phyloP scores from a whole-genome alignment of 2,888 invertebrate genomes.

The Ophraella communa region DNA sequence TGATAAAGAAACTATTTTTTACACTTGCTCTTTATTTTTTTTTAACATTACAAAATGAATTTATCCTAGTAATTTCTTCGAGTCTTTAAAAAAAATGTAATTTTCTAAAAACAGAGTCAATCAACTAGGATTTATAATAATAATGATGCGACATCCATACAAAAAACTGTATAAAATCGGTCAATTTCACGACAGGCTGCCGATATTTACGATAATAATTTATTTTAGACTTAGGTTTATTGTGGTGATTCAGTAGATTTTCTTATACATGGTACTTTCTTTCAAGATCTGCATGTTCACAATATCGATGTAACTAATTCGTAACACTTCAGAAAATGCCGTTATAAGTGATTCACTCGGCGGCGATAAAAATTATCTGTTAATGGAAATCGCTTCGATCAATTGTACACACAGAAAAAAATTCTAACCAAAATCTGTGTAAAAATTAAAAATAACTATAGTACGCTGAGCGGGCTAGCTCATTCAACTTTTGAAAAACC shows the following conservation, averaged over 20 bases:
- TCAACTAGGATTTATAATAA: conserved; percentile 17
- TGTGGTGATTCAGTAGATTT: conserved; percentile 6
- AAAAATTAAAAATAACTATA: too few species aligned
- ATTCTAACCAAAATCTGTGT: too few species aligned
- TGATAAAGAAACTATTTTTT: too few species aligned
- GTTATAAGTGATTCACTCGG: conserved; percentile 11
- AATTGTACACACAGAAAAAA: neutral
- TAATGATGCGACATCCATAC: conserved; percentile 21
- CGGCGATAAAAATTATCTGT: neutral
- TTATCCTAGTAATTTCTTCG: neutral
- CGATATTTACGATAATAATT: conserved; percentile 22
- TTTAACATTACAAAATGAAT: neutral
- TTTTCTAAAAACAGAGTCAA: conserved; percentile 1
- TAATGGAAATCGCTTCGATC: neutral
- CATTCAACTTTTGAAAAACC: too few species aligned
- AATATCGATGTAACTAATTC: neutral
- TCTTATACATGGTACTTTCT: conserved; percentile 9
- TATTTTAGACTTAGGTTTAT: conserved; percentile 12
- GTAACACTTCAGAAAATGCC: conserved; percentile 8
- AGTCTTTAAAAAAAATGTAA: neutral
- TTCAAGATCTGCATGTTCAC: conserved; percentile 17
- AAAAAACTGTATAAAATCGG: conserved; percentile 33
- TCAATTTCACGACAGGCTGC: conserved; percentile 31
- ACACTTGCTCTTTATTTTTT: neutral
- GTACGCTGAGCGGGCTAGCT: too few species aligned